Evolutionary conservation across 2,797 vertebrate genomes (phyloP).

Genomic region (Enteromius unitaeniatus): DNA sequence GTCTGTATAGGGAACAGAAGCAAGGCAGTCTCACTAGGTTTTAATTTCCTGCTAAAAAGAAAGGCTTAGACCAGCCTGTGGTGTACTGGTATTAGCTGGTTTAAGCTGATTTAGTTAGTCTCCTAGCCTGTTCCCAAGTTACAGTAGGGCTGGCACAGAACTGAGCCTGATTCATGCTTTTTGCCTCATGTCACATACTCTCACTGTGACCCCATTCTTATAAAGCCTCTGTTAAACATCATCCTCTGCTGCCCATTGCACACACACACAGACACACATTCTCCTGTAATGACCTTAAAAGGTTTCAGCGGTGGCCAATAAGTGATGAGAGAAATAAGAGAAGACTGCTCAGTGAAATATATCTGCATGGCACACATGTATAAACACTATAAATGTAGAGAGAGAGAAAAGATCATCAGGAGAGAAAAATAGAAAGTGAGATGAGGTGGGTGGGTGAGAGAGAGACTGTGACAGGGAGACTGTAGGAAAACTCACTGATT

Average conservation of each 20-base stretch:
- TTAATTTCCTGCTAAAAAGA: background rate
- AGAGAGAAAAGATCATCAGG: background rate
- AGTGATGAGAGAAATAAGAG: constrained; percentile 53
- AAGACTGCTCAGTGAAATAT: constrained; percentile 49
- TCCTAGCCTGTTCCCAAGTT: background rate
- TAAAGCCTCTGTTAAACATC: constrained; percentile 18
- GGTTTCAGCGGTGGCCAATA: constrained; percentile 5
- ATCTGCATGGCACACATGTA: background rate
- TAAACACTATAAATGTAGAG: constrained; percentile 35
- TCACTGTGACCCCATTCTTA: constrained; percentile 6
- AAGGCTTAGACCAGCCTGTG: background rate
- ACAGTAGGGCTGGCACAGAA: constrained; percentile 35
- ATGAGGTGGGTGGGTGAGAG: background rate
- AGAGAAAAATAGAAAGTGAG: constrained; percentile 11
- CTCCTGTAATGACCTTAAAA: constrained; percentile 46
- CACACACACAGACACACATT: constrained; percentile 36
- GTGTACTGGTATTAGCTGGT: constrained; percentile 7
- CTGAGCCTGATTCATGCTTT: constrained; percentile 17
- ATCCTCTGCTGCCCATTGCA: background rate
- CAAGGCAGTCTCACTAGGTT: background rate
- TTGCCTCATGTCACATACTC: constrained; percentile 21
- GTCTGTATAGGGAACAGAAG: background rate
- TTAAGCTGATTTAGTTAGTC: constrained; percentile 20
- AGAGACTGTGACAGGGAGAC: constrained; percentile 4
- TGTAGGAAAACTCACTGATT: constrained; percentile 67